Evolutionary conservation across 2,888 invertebrate genomes (phyloP).

Genomic region (Aporophyla nigra): DNA sequence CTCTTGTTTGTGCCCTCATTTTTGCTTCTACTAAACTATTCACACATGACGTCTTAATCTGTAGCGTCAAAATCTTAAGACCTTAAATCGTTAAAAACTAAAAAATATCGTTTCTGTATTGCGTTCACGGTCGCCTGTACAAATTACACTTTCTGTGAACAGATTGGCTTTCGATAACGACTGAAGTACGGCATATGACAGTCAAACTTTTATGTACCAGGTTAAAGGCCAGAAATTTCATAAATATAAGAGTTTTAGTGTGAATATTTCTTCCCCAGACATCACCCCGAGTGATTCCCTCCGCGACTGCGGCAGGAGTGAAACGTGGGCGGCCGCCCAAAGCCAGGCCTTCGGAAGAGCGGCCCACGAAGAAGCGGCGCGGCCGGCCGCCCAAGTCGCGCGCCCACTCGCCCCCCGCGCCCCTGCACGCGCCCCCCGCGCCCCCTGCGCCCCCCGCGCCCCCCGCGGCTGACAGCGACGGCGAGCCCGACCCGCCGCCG

Average conservation of each 20-base stretch:
- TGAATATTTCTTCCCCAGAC: conserved; percentile 58
- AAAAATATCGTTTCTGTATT: no score
- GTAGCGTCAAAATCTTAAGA: no score
- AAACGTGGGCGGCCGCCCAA: conserved; percentile 91
- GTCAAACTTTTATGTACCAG: neutral
- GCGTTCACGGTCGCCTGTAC: no score
- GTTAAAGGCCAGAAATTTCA: neutral
- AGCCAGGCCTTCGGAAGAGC: conserved; percentile 79
- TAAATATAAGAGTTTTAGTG: neutral
- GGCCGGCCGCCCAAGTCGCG: conserved; percentile 84
- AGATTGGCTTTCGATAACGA: neutral
- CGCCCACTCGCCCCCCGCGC: conserved; percentile 69
- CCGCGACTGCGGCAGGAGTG: conserved; percentile 65
- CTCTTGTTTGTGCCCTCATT: neutral
- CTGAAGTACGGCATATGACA: neutral
- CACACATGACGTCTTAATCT: neutral
- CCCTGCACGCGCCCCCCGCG: conserved; percentile 69
- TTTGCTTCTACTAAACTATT: neutral
- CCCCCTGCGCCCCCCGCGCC: conserved; percentile 67
- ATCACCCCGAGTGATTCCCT: conserved; percentile 76
- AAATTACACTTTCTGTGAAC: neutral
- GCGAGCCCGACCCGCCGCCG: conserved; percentile 79
- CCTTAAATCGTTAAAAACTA: no score
- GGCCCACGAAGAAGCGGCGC: conserved; percentile 85
- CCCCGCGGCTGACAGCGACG: conserved; percentile 75